phyloP scores from a whole-genome alignment of 2,888 invertebrate species.

The Stenotaenia linearis region DNA sequence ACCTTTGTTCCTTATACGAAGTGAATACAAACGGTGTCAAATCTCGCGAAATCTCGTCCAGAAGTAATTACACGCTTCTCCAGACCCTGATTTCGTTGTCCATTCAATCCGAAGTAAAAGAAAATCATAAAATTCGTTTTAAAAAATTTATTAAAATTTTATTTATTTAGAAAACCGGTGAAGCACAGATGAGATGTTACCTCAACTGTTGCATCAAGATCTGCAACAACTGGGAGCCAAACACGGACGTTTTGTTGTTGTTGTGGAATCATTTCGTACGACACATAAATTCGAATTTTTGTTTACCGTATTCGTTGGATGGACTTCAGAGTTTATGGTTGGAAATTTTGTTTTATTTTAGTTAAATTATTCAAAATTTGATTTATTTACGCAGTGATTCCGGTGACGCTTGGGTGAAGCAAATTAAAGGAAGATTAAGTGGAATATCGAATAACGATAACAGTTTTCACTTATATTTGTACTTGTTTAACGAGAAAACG shows the following conservation, averaged over 20 bases:
- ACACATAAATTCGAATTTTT: conserved; percentile 19
- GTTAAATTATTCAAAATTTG: neutral
- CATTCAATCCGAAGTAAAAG: neutral
- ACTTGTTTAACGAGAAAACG: neutral
- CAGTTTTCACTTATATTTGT: neutral
- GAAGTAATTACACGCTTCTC: neutral
- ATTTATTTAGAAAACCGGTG: neutral
- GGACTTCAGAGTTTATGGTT: conserved; percentile 7
- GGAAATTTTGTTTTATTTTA: no score
- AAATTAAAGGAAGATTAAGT: neutral
- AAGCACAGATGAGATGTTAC: neutral
- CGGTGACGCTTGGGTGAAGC: neutral
- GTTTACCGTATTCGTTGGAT: conserved; percentile 8
- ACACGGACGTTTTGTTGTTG: neutral
- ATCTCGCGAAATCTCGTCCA: neutral
- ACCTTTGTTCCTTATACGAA: neutral
- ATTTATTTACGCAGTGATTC: no score
- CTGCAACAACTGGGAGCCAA: neutral
- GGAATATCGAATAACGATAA: neutral
- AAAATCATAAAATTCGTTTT: neutral
- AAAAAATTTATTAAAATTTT: neutral
- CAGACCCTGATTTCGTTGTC: neutral
- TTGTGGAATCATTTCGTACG: conserved; percentile 24
- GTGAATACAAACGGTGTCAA: neutral
- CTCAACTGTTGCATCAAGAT: neutral